Conservation (phyloP, 1,140 invertebrate species). For the Drosophila sp. region DNA sequence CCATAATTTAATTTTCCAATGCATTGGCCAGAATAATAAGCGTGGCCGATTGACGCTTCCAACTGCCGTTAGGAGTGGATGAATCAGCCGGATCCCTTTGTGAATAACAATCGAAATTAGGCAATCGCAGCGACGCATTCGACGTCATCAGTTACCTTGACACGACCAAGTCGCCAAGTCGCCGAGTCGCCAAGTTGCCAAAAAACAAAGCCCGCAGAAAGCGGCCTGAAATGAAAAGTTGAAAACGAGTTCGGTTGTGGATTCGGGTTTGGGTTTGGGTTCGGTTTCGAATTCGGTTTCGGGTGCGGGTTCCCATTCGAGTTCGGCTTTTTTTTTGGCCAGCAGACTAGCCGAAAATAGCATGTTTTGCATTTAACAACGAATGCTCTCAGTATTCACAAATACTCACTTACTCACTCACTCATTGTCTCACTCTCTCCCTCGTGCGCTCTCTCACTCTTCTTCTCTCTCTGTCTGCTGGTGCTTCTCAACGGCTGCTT, state of each 20-base stretch:
- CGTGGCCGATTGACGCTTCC: conserved; percentile 23
- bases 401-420: conserved; percentile 9
- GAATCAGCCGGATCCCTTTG: conserved; percentile 73
- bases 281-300: conserved; percentile 14
- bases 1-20: conserved; percentile 82
- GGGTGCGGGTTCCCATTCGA: too few relatives aligned
- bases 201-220: conserved; percentile 68
- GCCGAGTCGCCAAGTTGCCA: conserved; percentile 55
- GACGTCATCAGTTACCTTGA: conserved; percentile 82
- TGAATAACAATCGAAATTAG: conserved; percentile 80
- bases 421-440: conserved; percentile 11
- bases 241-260: conserved; percentile 33
- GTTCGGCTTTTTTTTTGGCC: conserved; percentile 12
- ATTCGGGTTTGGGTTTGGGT: conserved; percentile 23
- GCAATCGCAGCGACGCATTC: conserved; percentile 62
- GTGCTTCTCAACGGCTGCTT: conserved; percentile 33
- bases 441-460: conserved; percentile 15
- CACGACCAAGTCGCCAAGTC: conserved; percentile 35
- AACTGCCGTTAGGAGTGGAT: conserved; percentile 53
- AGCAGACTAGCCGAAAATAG: conserved; percentile 68
- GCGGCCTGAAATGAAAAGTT: conserved; percentile 77
- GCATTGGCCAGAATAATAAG: conserved; percentile 79
- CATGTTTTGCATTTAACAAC: conserved; percentile 70
- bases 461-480: conserved; percentile 27
- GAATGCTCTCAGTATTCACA: conserved; percentile 31